These are phyloP conservation scores for Periplaneta americana DNA, from an alignment of 1,140 invertebrate genomes.

Conservation along the genomic window DNA sequence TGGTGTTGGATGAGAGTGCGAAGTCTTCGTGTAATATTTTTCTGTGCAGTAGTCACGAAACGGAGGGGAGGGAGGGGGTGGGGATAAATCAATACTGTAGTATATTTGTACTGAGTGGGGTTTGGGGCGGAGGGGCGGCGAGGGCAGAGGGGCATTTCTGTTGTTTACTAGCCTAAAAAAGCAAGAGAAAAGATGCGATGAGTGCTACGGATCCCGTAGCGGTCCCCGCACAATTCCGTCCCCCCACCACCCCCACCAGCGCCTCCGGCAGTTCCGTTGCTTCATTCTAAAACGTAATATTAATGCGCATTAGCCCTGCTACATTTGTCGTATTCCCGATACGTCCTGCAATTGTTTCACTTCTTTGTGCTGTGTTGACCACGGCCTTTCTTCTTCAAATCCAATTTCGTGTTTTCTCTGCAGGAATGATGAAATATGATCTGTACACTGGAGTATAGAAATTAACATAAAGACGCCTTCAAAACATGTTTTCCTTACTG, in stretches of 20 bases:
- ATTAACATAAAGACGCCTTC: background rate
- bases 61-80: background rate
- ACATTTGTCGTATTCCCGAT: background rate
- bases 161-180: conserved; percentile 13
- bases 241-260: background rate
- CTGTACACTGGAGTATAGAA: background rate
- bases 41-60: conserved; percentile 14
- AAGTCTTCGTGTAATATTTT: conserved; percentile 13
- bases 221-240: background rate
- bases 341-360: background rate
- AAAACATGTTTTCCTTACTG: background rate
- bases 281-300: background rate
- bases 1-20: conserved; percentile 2
- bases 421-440: background rate
- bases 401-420: background rate
- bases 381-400: background rate
- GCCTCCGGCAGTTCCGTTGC: background rate
- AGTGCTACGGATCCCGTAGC: background rate
- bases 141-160: conserved; percentile 3
- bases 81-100: conserved; percentile 13
- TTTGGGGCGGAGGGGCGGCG: background rate
- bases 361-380: background rate
- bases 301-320: background rate
- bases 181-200: background rate
- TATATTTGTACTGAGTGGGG: conserved; percentile 14